A percentile compares a stretch with the other conserved stretches of the same genome.
phyloP scores from a whole-genome alignment of 2,888 invertebrate genomes.

The Bimastos eiseni region DNA sequence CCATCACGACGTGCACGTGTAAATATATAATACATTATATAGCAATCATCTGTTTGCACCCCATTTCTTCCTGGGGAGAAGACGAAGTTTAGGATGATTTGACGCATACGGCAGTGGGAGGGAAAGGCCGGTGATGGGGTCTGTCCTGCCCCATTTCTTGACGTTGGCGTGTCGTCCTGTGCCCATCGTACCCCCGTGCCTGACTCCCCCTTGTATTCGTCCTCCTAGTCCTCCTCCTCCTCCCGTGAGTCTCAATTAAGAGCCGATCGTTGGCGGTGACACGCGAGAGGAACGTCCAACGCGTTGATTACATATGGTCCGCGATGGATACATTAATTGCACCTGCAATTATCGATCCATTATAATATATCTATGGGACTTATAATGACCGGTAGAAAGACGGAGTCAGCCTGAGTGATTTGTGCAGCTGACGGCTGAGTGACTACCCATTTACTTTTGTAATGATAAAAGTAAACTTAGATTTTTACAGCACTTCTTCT shows the following conservation, averaged over 20 bases:
- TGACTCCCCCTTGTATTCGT: not conserved
- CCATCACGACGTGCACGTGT: not conserved
- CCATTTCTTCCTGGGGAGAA: not conserved
- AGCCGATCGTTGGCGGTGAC: not conserved
- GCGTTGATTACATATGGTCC: not conserved
- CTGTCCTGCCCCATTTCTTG: not conserved
- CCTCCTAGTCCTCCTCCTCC: not conserved
- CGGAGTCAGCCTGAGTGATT: too few relatives aligned
- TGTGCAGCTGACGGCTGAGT: too few relatives aligned
- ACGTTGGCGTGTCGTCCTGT: not conserved
- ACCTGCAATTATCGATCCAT: conserved; percentile 5
- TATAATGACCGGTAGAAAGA: not conserved
- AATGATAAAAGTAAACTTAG: too few relatives aligned
- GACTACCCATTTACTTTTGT: too few relatives aligned
- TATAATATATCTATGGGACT: not conserved
- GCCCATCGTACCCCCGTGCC: not conserved
- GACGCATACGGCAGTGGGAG: not conserved
- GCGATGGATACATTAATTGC: not conserved
- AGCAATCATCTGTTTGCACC: too few relatives aligned
- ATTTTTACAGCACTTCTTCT: too few relatives aligned
- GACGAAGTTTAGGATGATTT: not conserved
- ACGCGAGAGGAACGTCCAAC: not conserved
- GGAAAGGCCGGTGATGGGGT: too few relatives aligned
- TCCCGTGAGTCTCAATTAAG: conserved; percentile 5
- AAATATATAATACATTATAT: too few relatives aligned